These are phyloP conservation scores for Copidosoma aretas DNA, from an alignment of 2,888 invertebrate genomes.

Conservation along the genomic window DNA sequence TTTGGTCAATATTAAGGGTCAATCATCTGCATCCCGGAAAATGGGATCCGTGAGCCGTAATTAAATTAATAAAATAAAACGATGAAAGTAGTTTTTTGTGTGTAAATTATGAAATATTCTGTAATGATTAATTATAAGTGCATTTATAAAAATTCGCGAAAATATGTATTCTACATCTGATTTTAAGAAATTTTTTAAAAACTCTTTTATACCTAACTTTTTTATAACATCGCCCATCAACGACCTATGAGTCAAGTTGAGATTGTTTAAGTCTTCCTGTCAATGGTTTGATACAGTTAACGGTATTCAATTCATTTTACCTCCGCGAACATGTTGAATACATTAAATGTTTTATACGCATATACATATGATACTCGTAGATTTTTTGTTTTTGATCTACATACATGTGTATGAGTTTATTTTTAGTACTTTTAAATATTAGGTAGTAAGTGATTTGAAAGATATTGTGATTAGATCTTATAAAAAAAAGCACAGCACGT, in stretches of 20 bases:
- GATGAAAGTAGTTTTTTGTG: slow-evolving; percentile 34
- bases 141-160: slow-evolving; percentile 24
- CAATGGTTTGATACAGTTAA: slow-evolving; percentile 19
- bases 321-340: neutral
- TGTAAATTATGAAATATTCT: slow-evolving; percentile 13
- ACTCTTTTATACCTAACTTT: neutral
- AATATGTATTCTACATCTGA: slow-evolving; percentile 22
- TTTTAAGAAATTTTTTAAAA: slow-evolving; percentile 15
- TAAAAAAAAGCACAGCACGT: slow-evolving; percentile 18
- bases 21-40: neutral
- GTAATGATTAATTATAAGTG: slow-evolving; percentile 16
- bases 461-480: slow-evolving; percentile 23
- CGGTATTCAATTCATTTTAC: slow-evolving; percentile 15
- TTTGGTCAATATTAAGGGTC: neutral
- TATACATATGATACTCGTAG: slow-evolving; percentile 5
- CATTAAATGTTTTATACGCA: slow-evolving; percentile 10
- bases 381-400: slow-evolving; percentile 28
- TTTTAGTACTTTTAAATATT: slow-evolving; percentile 32
- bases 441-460: slow-evolving; percentile 22
- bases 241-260: slow-evolving; percentile 6
- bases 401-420: slow-evolving; percentile 16
- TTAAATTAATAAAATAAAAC: slow-evolving; percentile 7
- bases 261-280: slow-evolving; percentile 33
- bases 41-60: neutral
- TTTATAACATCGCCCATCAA: slow-evolving; percentile 12